phyloP scores from a whole-genome alignment of 2,797 vertebrate genomes.

The Labroides dimidiatus region DNA sequence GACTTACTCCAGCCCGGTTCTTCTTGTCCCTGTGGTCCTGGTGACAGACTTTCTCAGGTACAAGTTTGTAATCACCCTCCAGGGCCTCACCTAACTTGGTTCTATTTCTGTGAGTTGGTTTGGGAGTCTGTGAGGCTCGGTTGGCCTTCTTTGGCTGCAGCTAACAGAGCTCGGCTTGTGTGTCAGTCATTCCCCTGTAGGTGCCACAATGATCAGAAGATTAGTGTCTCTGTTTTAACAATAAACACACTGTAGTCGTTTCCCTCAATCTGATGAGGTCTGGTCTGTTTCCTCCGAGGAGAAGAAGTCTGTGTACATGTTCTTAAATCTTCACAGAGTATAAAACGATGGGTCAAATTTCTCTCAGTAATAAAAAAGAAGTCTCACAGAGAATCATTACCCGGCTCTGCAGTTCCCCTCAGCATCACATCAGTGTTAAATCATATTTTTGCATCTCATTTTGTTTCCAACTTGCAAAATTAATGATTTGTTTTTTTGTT shows the following conservation, averaged over 20 bases:
- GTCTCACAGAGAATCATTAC: neutral
- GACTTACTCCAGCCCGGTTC: conserved; percentile 84
- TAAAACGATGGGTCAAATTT: neutral
- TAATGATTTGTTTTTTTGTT: conserved; percentile 5
- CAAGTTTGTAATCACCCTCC: conserved; percentile 87
- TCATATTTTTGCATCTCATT: neutral
- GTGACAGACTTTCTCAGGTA: conserved; percentile 86
- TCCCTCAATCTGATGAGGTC: neutral
- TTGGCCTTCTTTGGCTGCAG: conserved; percentile 83
- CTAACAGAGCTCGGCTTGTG: too few relatives aligned
- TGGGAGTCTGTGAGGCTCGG: conserved; percentile 80
- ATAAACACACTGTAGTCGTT: too few relatives aligned
- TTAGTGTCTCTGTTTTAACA: too few relatives aligned
- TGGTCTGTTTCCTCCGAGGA: neutral
- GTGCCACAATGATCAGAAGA: too few relatives aligned
- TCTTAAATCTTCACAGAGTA: neutral
- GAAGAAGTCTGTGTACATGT: too few relatives aligned
- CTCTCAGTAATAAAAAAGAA: neutral
- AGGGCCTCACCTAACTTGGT: conserved; percentile 81
- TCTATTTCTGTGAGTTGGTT: conserved; percentile 82
- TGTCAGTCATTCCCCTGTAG: too few relatives aligned
- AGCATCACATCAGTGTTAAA: too few relatives aligned
- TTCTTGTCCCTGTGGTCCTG: conserved; percentile 85
- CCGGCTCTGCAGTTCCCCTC: neutral
- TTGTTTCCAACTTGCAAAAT: neutral